Base-by-base conservation (phyloP, 1,140 invertebrate species). In the Pseudomyrmex concolor region DNA sequence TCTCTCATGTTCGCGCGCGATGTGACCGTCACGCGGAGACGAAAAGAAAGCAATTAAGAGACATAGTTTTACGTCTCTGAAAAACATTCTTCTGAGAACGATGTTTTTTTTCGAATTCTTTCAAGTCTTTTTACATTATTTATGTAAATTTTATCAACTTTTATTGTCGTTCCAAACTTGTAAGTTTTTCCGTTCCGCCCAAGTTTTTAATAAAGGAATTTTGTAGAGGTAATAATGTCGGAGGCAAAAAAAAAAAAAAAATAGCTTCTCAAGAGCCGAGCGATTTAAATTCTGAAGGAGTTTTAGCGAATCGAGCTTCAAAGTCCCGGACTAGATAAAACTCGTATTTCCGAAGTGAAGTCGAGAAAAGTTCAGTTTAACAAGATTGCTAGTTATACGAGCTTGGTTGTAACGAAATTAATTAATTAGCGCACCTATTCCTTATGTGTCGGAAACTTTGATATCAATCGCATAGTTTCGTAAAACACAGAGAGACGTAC, bases 351-450 rank as follows among this genome's bases (percentile, higher is more conserved):
- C 1, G 2, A 77, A 43, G 13, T 19, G 17, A 2, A 45, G 13
- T 54, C 22, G n/a, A 77, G n/a, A 15, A 13, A 77, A 77, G 22
- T 67, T 77, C 17, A 43, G 0, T 64, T 64, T 9, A 13, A 17
- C 17, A 5, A n/a, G n/a, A 57, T 45, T 2, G 5, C 50, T 22
- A 54, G 17, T 55, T 50, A 5, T 50, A 5, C 34, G 2, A 25
- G 2, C 10, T 25, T 12, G 17, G 19, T 45, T 55, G n/a, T 68
- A 34, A 34, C 17, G 64, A 55, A 45, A 19, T 66, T 64, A 5
- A 3, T 22, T 45, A 25, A 25, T 19, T 48, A 22, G 60, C 57
- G 8, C 51, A 9, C 9, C 2, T 43, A 63, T 34, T 43, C 9
- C 22, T 25, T 60, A 25, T 60, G 17, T 50, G 22, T 64, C 13